These are phyloP conservation scores for Ceratosolen fusciceps DNA, from an alignment of 1,140 invertebrate species.

Conservation along the genomic window DNA sequence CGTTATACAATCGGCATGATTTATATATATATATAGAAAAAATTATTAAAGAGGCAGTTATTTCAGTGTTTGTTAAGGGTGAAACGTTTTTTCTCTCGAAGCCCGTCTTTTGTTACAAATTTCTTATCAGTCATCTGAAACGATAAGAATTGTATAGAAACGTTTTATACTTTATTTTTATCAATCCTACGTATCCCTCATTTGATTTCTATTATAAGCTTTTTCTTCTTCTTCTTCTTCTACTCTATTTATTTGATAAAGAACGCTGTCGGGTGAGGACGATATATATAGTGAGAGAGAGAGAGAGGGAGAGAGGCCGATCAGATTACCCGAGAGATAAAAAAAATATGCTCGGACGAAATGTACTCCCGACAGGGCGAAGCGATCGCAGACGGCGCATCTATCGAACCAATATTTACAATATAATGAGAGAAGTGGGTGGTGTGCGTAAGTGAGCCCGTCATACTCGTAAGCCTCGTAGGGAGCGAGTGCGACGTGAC, in stretches of 20 bases:
- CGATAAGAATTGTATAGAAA: too few relatives aligned
- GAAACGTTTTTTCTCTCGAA: too few relatives aligned
- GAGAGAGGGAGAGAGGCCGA: slow-evolving; percentile 18
- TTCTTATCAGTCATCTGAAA: too few relatives aligned
- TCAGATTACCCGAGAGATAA: not conserved
- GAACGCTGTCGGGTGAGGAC: slow-evolving; percentile 12
- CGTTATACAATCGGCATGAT: too few relatives aligned
- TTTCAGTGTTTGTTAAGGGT: too few relatives aligned
- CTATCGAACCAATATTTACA: slow-evolving; percentile 51
- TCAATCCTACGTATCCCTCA: not conserved
- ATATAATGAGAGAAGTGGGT: not conserved
- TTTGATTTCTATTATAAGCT: not conserved
- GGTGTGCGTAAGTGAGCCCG: not conserved
- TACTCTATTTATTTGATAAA: not conserved
- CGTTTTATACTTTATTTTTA: not conserved
- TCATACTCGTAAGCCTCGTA: too few relatives aligned
- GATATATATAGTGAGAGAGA: slow-evolving; percentile 30
- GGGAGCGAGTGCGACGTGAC: not conserved
- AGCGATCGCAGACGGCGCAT: slow-evolving; percentile 46
- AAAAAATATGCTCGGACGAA: slow-evolving; percentile 18
- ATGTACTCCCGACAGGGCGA: slow-evolving; percentile 37
- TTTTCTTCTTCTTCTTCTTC: not conserved
- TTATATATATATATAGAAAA: too few relatives aligned
- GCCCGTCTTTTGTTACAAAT: too few relatives aligned
- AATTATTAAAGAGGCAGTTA: too few relatives aligned